These are phyloP conservation scores for Notarius quadriscutis DNA, from an alignment of 2,113 vertebrate genomes.

Conservation along the genomic window DNA sequence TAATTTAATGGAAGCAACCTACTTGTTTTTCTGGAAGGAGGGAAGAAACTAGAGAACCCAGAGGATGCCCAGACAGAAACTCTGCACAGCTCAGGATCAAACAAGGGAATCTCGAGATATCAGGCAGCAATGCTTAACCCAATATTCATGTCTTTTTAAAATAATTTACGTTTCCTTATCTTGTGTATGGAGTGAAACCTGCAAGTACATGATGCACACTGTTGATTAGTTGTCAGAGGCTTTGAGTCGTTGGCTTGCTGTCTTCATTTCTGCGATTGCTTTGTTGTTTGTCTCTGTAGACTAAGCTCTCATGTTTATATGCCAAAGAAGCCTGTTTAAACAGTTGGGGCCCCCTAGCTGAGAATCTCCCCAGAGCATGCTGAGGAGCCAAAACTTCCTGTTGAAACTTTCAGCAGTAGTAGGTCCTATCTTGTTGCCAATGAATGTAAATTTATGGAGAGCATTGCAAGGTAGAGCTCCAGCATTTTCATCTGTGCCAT, in stretches of 20 bases:
- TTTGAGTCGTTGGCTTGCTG: background rate
- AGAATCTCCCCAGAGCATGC: background rate
- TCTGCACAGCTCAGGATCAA: background rate
- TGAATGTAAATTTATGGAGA: slow-evolving; percentile 42
- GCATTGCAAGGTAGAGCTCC: slow-evolving; percentile 15
- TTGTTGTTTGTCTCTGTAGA: slow-evolving; percentile 22
- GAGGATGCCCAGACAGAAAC: background rate
- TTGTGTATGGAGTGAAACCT: background rate
- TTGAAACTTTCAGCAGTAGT: background rate
- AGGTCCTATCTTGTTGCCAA: slow-evolving; percentile 35
- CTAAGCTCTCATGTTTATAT: slow-evolving; percentile 8
- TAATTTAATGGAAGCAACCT: background rate
- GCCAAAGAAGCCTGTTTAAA: slow-evolving; percentile 28
- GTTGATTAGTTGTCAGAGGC: slow-evolving; percentile 7
- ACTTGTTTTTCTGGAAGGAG: background rate
- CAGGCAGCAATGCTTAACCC: background rate
- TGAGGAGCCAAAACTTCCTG: slow-evolving; percentile 10
- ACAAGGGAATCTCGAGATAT: background rate
- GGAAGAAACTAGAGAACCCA: background rate
- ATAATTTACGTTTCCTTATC: background rate
- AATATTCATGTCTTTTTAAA: background rate
- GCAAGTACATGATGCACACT: background rate
- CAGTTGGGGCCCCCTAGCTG: slow-evolving; percentile 21
- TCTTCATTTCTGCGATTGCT: background rate
- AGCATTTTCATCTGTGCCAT: slow-evolving; percentile 4